Percentiles rank a stretch among this genome's conserved stretches.
Evolutionary conservation across 2,888 invertebrate species (phyloP).

Genomic region (Polia nebulosa): DNA sequence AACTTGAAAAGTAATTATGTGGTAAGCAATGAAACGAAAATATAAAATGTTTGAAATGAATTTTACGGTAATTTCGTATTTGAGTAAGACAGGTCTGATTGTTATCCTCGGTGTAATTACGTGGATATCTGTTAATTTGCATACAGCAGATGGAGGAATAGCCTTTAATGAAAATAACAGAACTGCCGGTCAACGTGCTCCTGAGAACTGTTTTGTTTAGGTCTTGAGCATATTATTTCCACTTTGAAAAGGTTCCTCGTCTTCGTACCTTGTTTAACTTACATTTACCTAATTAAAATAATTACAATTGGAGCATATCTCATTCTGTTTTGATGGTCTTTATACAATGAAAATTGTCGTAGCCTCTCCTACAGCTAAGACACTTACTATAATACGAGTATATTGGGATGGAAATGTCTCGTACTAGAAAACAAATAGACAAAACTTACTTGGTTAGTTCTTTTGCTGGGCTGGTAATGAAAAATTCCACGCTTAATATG

Average conservation of each 20-base stretch:
- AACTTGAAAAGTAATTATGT: constrained; percentile 42
- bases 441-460: neutral
- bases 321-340: neutral
- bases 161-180: constrained; percentile 77
- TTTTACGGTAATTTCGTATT: constrained; percentile 78
- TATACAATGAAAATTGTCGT: neutral
- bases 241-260: constrained; percentile 22
- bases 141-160: constrained; percentile 78
- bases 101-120: constrained; percentile 81
- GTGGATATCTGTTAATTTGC: constrained; percentile 80
- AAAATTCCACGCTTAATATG: constrained; percentile 1
- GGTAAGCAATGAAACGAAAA: constrained; percentile 38
- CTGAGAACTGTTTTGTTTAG: constrained; percentile 76
- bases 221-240: constrained; percentile 52
- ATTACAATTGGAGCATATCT: neutral
- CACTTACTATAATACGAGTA: neutral
- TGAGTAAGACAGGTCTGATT: constrained; percentile 73
- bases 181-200: constrained; percentile 78
- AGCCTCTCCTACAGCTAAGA: neutral
- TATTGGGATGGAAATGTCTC: constrained; percentile 1
- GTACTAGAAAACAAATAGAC: neutral
- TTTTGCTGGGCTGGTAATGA: neutral
- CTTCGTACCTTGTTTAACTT: constrained; percentile 13
- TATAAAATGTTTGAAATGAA: constrained; percentile 66
- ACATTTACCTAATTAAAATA: constrained; percentile 2